phyloP scores from a whole-genome alignment of 2,113 vertebrate genomes.

The Microtus montanus region DNA sequence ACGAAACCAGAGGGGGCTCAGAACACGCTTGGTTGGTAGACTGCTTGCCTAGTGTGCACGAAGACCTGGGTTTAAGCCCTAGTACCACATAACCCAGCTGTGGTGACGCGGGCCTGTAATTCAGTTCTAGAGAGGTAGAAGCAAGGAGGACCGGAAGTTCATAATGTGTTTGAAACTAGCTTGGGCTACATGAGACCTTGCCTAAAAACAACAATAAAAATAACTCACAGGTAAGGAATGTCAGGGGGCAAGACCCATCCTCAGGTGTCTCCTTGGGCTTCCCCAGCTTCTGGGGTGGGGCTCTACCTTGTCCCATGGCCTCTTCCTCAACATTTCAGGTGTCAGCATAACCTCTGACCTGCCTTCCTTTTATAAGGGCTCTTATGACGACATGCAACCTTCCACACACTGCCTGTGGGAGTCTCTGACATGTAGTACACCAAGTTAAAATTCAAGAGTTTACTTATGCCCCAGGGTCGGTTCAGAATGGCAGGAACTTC shows the following conservation, averaged over 20 bases:
- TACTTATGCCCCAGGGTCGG: not conserved
- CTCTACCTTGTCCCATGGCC: not conserved
- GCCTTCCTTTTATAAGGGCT: not conserved
- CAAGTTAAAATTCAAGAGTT: not conserved
- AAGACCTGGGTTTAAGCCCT: not conserved
- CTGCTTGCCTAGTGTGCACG: not conserved
- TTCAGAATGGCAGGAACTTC: not conserved
- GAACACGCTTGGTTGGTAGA: not conserved
- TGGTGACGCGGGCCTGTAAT: not conserved
- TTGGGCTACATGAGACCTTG: not conserved
- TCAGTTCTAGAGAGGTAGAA: not conserved
- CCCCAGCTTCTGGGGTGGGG: too few species aligned
- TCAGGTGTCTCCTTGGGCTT: not conserved
- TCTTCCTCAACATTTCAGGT: too few species aligned
- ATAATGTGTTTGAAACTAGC: not conserved
- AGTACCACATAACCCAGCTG: too few species aligned
- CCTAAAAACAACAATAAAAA: not conserved
- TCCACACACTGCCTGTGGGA: too few species aligned
- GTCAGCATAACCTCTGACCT: not conserved
- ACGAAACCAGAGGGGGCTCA: not conserved
- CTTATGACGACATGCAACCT: not conserved
- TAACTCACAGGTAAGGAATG: not conserved
- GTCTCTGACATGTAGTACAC: accelerated
- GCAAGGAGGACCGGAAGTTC: not conserved
- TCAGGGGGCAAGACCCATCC: too few species aligned